Evolutionary conservation across 2,113 vertebrate species (phyloP).

Genomic region (Mugil cephalus): DNA sequence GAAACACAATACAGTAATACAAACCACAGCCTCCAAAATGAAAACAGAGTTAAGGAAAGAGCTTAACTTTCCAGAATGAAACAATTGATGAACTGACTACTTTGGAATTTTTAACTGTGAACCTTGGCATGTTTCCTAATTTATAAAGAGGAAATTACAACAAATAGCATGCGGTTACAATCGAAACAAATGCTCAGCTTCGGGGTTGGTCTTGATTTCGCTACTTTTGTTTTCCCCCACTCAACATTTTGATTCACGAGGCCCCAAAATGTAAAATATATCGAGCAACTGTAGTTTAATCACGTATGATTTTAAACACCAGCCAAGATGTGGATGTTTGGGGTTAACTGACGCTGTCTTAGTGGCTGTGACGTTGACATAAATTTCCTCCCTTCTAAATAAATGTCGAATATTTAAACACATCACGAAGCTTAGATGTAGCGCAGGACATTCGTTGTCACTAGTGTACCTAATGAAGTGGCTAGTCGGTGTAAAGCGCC

Average conservation of each 20-base stretch:
- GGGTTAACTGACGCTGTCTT: conserved; percentile 17
- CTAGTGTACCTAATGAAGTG: too few species aligned
- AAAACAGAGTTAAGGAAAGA: too few species aligned
- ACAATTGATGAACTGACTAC: conserved; percentile 18
- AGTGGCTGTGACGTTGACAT: conserved; percentile 36
- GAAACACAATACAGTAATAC: too few species aligned
- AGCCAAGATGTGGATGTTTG: conserved; percentile 3
- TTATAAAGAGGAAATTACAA: conserved; percentile 12
- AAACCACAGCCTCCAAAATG: too few species aligned
- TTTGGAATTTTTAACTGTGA: conserved; percentile 31
- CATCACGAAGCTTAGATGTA: too few species aligned
- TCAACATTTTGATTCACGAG: neutral
- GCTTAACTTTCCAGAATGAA: too few species aligned
- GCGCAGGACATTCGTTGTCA: too few species aligned
- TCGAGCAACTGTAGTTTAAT: neutral
- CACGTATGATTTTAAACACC: conserved; percentile 16
- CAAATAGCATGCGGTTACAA: conserved; percentile 16
- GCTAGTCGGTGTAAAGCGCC: conserved; percentile 12
- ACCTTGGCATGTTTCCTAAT: conserved; percentile 31
- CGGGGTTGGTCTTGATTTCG: conserved; percentile 9
- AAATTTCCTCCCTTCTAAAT: neutral
- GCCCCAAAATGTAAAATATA: conserved; percentile 5
- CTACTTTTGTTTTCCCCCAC: neutral
- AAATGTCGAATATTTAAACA: too few species aligned
- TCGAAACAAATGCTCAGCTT: conserved; percentile 16